phyloP scores from a whole-genome alignment of 2,113 vertebrate genomes.

The Petrocephalus zakoni region DNA sequence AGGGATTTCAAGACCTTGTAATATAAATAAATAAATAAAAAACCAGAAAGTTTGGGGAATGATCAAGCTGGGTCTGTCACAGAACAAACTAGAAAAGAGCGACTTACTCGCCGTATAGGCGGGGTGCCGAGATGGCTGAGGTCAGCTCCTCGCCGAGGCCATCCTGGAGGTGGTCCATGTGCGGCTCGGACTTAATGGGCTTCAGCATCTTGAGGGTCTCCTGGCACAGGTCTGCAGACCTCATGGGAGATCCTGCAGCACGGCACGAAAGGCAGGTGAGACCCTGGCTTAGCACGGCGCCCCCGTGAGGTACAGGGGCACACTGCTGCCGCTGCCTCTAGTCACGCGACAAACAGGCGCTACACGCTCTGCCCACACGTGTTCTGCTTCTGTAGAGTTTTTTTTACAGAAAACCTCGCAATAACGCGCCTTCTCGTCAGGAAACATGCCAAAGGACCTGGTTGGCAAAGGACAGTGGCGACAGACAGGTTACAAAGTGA shows the following conservation, averaged over 20 bases:
- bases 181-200: slow-evolving; percentile 82
- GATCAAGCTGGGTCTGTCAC: neutral
- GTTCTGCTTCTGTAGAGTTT: no score
- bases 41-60: no score
- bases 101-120: slow-evolving; percentile 73
- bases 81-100: neutral
- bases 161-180: slow-evolving; percentile 52
- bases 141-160: slow-evolving; percentile 74
- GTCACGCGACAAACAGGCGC: neutral
- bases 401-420: no score
- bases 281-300: neutral
- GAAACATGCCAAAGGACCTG: neutral
- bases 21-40: no score
- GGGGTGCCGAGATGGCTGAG: slow-evolving; percentile 68
- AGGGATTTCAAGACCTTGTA: neutral
- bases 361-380: no score
- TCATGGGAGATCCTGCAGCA: slow-evolving; percentile 39
- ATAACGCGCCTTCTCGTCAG: no score
- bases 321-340: neutral
- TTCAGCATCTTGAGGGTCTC: slow-evolving; percentile 71
- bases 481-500: neutral
- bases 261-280: neutral
- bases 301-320: neutral
- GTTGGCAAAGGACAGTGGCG: neutral
- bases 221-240: slow-evolving; percentile 32